Evolutionary conservation across 1,140 invertebrate genomes (phyloP), one percentile per base, ranked within the genome.

Genomic region (Caenorhabditis inopinata): DNA sequence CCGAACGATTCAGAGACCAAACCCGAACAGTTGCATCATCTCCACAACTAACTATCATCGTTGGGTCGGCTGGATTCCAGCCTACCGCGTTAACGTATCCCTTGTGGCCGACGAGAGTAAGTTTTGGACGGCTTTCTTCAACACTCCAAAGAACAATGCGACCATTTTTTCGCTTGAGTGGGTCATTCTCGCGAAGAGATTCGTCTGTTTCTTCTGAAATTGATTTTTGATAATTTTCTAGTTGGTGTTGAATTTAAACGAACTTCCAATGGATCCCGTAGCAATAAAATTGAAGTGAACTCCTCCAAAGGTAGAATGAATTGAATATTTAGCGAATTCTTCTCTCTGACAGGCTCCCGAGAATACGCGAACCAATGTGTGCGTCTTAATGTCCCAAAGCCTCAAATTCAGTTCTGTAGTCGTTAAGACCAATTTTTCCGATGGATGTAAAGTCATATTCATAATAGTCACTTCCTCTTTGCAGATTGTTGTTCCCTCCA

Each of bases 201-300:
- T 35, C 58, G 1, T 68, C 58, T 1, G 32, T 68, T 68, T 68
- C 58, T 38, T 68, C 58, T 68, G 58, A 7, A 68, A 38, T 7
- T 7, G 38, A 7, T 42, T 42, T 42, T n/a, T n/a, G n/a, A n/a
- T n/a, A n/a, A n/a, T n/a, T n/a, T n/a, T n/a, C n/a, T n/a, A n/a
- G n/a, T n/a, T n/a, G n/a, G n/a, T n/a, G n/a, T n/a, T n/a, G 7
- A 32, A 14, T 32, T 32, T 14, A 32, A n/a, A 32, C 25, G 27
- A 23, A 68, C 58, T 68, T 68, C 58, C 58, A 21, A 68, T 68
- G 6, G 58, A 68, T 35, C 58, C 58, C 21, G 58, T 68, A 9
- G 58, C 58, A 68, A 68, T 68, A 7, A 38, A 68, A 21, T 38
- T 29, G 5, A 38, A 32, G 38, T 68, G 58, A 68, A 38, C 32